Evolutionary conservation across 92 coral and sea anemone genomes (phyloP), one percentile per base, ranked within the genome.

Genomic region (Phenganax subtilis): DNA sequence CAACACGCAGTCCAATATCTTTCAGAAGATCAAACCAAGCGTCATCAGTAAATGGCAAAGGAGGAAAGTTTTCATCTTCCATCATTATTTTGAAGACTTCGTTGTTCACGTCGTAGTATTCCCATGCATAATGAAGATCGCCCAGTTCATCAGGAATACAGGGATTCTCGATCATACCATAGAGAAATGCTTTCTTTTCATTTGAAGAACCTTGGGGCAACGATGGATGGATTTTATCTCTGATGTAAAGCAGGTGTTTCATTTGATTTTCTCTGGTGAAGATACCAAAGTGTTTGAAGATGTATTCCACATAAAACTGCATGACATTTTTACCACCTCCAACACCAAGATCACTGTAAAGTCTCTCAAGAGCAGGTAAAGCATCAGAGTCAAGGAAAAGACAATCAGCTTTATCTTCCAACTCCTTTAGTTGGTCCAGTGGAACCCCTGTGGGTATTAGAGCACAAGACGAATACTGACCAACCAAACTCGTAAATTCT

Each of bases 11-110:
- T 51, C 97, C 98, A 77, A 93, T 89, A 61, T 88, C 88, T 55
- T 91, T 80, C 25, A 93, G 86, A 37, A 93, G 81, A n/a, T 89
- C 87, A 28, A 88, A 88, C 98, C 98, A 93, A 55, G 67, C 77
- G n/a, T 87, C 68, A 58, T 84, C 70, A 16, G 78, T 72, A 82
- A 89, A 93, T 7, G 88, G 88, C 44, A 82, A 88, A 11, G 97
- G 91, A 25, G 98, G 98, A 12, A 93, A 93, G 72, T 84, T 86
- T 74, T 87, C 55, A 16, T 77, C 82, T 52, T 86, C 76, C 64
- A 90, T 86, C 92, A 93, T 91, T 12, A 87, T 85, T 82, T 84
- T 81, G 66, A 91, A 93, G n/a, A 93, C 93, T 11, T 87, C 82
- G 74, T 93, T 91, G 68, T 77, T 89, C 0, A 93, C 91, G 58